phyloP scores from a whole-genome alignment of 2,888 invertebrate species.

The Parthenolecanium corni region DNA sequence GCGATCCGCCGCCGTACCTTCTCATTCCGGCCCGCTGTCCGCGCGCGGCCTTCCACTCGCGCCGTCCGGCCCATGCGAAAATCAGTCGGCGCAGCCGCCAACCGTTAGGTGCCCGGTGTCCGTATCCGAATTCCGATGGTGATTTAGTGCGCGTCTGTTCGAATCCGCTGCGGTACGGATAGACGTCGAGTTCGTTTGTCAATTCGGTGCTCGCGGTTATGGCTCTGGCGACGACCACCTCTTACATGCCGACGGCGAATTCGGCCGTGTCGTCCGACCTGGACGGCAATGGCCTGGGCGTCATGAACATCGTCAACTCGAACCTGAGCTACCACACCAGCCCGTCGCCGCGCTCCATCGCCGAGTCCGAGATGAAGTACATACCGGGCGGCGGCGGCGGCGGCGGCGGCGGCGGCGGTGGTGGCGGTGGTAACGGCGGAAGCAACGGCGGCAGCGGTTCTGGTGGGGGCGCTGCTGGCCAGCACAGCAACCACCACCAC shows the following conservation, averaged over 20 bases:
- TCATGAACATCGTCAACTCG: slow-evolving; percentile 39
- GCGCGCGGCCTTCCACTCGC: too few relatives aligned
- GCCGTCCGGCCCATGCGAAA: background rate
- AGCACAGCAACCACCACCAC: slow-evolving; percentile 71
- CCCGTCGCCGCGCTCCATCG: slow-evolving; percentile 73
- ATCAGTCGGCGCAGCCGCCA: background rate
- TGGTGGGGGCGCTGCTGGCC: too few relatives aligned
- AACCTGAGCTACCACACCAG: slow-evolving; percentile 51
- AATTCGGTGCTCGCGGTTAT: slow-evolving; percentile 13
- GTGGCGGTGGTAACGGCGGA: too few relatives aligned
- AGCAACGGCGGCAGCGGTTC: too few relatives aligned
- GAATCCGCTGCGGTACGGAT: too few relatives aligned
- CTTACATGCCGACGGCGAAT: slow-evolving; percentile 69
- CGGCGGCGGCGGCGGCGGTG: too few relatives aligned
- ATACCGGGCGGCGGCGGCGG: slow-evolving; percentile 66
- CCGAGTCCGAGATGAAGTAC: slow-evolving; percentile 90
- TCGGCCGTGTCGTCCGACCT: slow-evolving; percentile 56
- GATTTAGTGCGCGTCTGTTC: slow-evolving; percentile 9
- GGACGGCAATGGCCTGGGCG: slow-evolving; percentile 44
- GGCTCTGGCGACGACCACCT: slow-evolving; percentile 67
- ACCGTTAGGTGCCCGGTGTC: background rate
- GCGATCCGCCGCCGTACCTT: too few relatives aligned
- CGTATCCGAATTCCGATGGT: background rate
- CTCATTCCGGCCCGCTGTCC: too few relatives aligned
- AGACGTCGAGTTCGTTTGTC: too few relatives aligned